Base-by-base conservation (phyloP, 2,888 invertebrate species). In the Thysanoteuthis rhombus region DNA sequence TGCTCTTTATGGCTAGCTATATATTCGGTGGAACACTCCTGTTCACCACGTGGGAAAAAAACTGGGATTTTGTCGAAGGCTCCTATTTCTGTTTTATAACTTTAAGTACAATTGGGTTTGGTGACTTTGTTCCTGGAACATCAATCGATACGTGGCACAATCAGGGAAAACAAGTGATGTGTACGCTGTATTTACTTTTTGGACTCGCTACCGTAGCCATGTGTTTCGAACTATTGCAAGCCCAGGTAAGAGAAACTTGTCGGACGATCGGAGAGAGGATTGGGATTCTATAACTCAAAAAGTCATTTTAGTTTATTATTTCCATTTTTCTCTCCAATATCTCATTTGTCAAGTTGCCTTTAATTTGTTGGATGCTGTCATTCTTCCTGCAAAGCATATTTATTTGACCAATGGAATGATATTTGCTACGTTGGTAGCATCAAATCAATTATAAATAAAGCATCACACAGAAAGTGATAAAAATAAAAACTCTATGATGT, bases 41-140 rank as follows among this genome's bases (percentile, higher is more conserved):
- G 90, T 99, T 99, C 97, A 98, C 98, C 3, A 97, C 98, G 96
- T 99, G 99, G 99, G 99, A 99, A 94, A 99, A 99, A n/a, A 98
- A 98, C 58, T 99, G 99, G 99, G 98, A 98, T 95, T 98, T 98
- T 96, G 97, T 99, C 94, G 99, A 99, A 96, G 99, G 99, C 93
- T 97, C 97, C 92, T 97, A 97, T 95, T 97, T 97, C 96, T 97
- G 97, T 94, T 97, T 97, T 95, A 96, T 97, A 94, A 97, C 97
- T 6, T 95, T 97, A 89, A 97, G 97, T 94, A 97, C 97, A 40
- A 97, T 97, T 38, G 97, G 97, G 0, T 97, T 97, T 94, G 97
- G 97, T 1, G 97, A 97, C 94, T 97, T 96, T 93, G 97, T 97
- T 1, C 97, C 97, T 4, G 96, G 97, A 4, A 95, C 96, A 90